These are phyloP conservation scores for Phaethornis superciliosus DNA, from an alignment of 2,113 vertebrate genomes.

Conservation along the genomic window DNA sequence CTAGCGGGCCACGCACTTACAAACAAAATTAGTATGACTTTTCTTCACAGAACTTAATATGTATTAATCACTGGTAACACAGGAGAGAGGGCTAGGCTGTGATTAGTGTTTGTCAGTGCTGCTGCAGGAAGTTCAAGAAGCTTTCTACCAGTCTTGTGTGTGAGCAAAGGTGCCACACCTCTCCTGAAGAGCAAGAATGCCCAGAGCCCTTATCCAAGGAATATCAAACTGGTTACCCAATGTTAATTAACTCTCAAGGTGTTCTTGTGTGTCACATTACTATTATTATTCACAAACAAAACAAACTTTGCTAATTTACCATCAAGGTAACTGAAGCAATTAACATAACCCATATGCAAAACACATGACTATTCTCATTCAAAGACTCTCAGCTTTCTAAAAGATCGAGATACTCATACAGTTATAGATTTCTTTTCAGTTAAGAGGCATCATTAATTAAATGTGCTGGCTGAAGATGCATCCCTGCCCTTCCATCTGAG, in stretches of 20 bases:
- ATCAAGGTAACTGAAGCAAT: neutral
- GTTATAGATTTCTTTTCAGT: neutral
- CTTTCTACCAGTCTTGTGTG: rapidly evolving
- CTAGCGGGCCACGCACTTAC: neutral
- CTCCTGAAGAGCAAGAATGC: neutral
- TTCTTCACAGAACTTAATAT: neutral
- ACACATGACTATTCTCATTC: neutral
- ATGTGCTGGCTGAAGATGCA: neutral
- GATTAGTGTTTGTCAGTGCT: neutral
- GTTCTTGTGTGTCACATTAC: neutral
- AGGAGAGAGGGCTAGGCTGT: neutral
- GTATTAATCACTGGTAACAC: neutral
- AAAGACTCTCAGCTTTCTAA: neutral
- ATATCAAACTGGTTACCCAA: neutral
- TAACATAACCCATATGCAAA: neutral
- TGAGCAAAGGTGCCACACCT: neutral
- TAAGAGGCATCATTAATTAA: neutral
- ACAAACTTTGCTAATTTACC: neutral
- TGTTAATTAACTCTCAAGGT: neutral
- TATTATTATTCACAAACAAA: neutral
- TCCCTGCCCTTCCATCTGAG: neutral
- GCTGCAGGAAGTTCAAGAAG: neutral
- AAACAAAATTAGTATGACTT: neutral
- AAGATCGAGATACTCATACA: neutral
- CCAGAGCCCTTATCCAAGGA: slow-evolving; percentile 2